Evolutionary conservation across 2,797 vertebrate species (phyloP), one percentile per base, ranked within the genome.

Genomic region (Zonotrichia albicollis): DNA sequence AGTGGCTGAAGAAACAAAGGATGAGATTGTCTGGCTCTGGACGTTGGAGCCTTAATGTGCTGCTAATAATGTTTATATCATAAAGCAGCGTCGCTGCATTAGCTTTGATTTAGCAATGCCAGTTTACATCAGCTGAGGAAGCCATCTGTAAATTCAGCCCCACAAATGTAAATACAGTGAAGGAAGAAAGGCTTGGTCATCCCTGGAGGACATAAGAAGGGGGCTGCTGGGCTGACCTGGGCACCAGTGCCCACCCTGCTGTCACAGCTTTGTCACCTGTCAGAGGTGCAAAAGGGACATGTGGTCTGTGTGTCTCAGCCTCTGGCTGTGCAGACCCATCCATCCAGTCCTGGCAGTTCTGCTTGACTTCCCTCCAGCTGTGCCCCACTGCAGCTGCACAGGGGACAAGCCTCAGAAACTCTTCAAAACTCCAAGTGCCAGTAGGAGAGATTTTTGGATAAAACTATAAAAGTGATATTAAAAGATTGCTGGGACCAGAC

Each of bases 1-100:
- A 11, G 54, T 93, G 53, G 60, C 66, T 91, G 76, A 81, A 92
- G 89, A 95, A 93, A 88, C 82, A 87, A 89, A 95, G 71, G 84
- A 90, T 86, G 66, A 93, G 87, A 51, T 50, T 78, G 72, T 30
- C 53, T 80, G 80, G 79, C 48, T 93, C 57, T 88, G 91, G 94
- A 91, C 5, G 2, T 91, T 5, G 23, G 55, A 89, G 50, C 60
- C 78, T 91, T 95, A 91, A 88, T 86, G 76, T 93, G 89, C 79
- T 88, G 73, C 51, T 96, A 93, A 93, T 92, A 91, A 68, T 13
- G 10, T 80, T 85, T 62, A 30, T 86, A 88, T 25, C 70, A 86
- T 74, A 95, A 86, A 90, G 70, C 87, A 86, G 89, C 2, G 0
- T 66, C 0, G 3, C 87, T 76, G 82, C 91, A 76, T 89, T 90